Percentiles rank a stretch among this genome's conserved stretches.
Evolutionary conservation across 35 echinoderm and acorn worm species (phyloP).

Genomic region (Eucidaris tribuloides): DNA sequence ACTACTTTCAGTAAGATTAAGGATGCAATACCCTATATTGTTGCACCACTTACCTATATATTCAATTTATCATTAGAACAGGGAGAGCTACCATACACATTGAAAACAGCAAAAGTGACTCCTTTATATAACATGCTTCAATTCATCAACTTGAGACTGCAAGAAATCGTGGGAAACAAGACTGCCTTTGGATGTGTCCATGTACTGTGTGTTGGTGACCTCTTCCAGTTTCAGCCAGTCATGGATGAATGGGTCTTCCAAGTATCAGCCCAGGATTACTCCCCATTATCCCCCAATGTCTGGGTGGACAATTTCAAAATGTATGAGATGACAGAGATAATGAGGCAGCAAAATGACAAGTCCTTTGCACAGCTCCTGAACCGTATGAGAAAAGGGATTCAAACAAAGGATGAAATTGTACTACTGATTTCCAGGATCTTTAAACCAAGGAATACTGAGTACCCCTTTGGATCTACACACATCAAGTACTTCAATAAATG

Average conservation of each 20-base stretch:
- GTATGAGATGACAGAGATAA: conserved; percentile 28
- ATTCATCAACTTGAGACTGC: conserved; percentile 8
- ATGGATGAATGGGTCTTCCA: conserved; percentile 25
- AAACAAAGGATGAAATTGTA: not conserved
- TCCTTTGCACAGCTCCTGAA: conserved; percentile 29
- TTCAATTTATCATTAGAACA: not conserved
- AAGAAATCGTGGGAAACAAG: conserved; percentile 16
- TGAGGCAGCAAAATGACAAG: conserved; percentile 44
- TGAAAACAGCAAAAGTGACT: too few species aligned
- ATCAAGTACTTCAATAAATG: not conserved
- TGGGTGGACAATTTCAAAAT: conserved; percentile 14
- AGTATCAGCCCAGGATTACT: not conserved
- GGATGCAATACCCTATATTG: too few species aligned
- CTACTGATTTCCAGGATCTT: not conserved
- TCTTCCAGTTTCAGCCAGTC: conserved; percentile 55
- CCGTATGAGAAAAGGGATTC: not conserved
- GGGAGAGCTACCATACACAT: not conserved
- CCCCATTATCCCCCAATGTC: conserved; percentile 18
- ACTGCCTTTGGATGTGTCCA: conserved; percentile 18
- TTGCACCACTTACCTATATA: too few species aligned
- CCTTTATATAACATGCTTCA: not conserved
- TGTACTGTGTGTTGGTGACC: conserved; percentile 32
- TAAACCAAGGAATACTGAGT: not conserved
- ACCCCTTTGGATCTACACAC: not conserved
- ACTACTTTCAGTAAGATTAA: not conserved